These are phyloP conservation scores for Ostrea denselamellosa DNA, from an alignment of 1,140 invertebrate genomes.

Conservation along the genomic window DNA sequence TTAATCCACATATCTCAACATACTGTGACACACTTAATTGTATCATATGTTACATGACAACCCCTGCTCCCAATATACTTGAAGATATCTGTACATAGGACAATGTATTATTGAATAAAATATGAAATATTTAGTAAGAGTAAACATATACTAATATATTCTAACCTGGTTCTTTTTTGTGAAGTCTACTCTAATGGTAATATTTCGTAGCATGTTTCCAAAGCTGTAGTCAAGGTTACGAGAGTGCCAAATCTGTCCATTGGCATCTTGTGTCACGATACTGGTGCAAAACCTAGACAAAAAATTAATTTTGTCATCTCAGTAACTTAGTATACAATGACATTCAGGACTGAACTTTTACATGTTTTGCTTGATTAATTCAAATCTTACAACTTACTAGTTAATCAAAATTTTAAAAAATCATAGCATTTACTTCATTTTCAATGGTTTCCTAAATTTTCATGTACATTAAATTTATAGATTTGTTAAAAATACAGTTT, in stretches of 20 bases:
- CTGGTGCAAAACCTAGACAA: constrained; percentile 73
- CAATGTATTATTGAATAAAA: neutral
- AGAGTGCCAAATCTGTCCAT: constrained; percentile 73
- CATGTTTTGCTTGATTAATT: too few relatives aligned
- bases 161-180: constrained; percentile 38
- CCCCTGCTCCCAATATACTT: neutral
- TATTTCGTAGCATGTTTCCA: constrained; percentile 67
- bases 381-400: too few relatives aligned
- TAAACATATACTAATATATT: neutral
- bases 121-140: neutral
- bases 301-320: neutral
- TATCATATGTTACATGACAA: too few relatives aligned
- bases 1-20: too few relatives aligned
- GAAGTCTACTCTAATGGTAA: constrained; percentile 71
- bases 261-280: constrained; percentile 71
- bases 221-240: constrained; percentile 74
- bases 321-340: neutral
- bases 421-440: too few relatives aligned
- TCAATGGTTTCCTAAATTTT: too few relatives aligned
- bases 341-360: neutral
- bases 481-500: too few relatives aligned
- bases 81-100: neutral
- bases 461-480: too few relatives aligned
- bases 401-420: too few relatives aligned
- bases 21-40: too few relatives aligned